Conservation (phyloP, 2,888 invertebrate species). For the Hanleya hanleyi region DNA sequence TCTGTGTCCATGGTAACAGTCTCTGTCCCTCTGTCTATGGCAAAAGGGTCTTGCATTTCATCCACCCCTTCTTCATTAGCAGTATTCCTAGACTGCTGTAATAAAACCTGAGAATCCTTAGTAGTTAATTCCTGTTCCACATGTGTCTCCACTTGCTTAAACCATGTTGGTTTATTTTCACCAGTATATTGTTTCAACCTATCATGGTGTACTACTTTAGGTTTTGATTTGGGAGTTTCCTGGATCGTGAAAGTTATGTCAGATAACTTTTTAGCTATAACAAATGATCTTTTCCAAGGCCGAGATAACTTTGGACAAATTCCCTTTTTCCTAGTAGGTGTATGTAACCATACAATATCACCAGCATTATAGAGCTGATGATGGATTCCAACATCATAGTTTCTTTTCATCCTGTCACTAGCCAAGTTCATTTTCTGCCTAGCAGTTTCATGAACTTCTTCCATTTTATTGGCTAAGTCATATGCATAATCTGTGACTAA, state of each 20-base stretch:
- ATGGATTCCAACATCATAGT: slow-evolving; percentile 13
- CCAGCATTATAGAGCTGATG: slow-evolving; percentile 13
- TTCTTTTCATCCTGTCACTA: slow-evolving; percentile 5
- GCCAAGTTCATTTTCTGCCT: slow-evolving; percentile 19
- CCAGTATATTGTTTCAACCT: background rate
- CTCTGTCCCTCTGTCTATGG: too few relatives aligned
- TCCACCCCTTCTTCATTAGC: too few relatives aligned
- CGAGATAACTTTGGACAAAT: slow-evolving; percentile 17
- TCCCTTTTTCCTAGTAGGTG: background rate
- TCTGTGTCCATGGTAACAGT: too few relatives aligned
- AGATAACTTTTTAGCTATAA: slow-evolving; percentile 15
- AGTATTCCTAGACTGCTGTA: too few relatives aligned
- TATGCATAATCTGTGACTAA: slow-evolving; percentile 13
- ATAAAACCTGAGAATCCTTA: too few relatives aligned
- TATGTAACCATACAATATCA: slow-evolving; percentile 19
- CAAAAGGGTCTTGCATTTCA: too few relatives aligned
- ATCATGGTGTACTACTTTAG: slow-evolving; percentile 9
- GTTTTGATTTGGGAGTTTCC: background rate
- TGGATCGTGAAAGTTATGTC: slow-evolving; percentile 14
- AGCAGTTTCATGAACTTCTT: too few relatives aligned
- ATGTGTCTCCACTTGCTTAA: too few relatives aligned
- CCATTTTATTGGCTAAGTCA: slow-evolving; percentile 4
- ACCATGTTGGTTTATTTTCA: background rate
- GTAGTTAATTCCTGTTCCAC: too few relatives aligned
- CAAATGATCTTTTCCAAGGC: slow-evolving; percentile 13